Evolutionary conservation across 2,113 vertebrate genomes (phyloP), one percentile per base, ranked within the genome.

Genomic region (Limanda limanda): DNA sequence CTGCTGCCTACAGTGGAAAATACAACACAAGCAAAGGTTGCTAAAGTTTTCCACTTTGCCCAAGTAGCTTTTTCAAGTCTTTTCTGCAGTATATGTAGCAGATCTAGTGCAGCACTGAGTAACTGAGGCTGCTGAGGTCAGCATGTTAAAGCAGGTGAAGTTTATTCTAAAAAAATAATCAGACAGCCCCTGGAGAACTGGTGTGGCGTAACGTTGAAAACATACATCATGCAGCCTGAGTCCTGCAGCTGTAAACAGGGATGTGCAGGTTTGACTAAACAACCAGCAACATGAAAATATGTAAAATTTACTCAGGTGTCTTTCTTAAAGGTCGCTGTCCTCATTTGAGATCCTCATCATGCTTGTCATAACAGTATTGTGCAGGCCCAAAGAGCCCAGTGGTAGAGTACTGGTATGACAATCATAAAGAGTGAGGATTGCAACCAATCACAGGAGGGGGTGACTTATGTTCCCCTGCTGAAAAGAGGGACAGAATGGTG

Each of bases 61-160:
- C 52, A 64, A 71, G 51, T 74, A 61, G 31, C 51, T 64, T 78
- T 51, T 80, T 73, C 61, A 68, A 45, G 67, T 71, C 54, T 68
- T 68, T 55, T 12, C 73, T 74, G 40, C 76, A 24, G 45, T 27
- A 24, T 20, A 37, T 20, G 27, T 48, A 51, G 59, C 56, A 79
- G 66, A 73, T 83, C 63, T 6, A 54, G 58, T 21, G 65, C 72
- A 86, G 74, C 64, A 35, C 42, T 74, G 78, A 83, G 72, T 82
- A 82, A 82, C 73, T 0, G 35, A 81, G 54, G 81, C 65, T 88
- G 79, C 81, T 73, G 85, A 81, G 57, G 74, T 84, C 35, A 54
- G 51, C 51, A 54, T 54, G 51, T n/a, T 54, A n/a, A 54, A 54
- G 51, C 51, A 54, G 51, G 51, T 54, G 20, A 54, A 0, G 51